Evolutionary conservation across 2,797 vertebrate genomes (phyloP).

Genomic region (Phrynocephalus forsythii): DNA sequence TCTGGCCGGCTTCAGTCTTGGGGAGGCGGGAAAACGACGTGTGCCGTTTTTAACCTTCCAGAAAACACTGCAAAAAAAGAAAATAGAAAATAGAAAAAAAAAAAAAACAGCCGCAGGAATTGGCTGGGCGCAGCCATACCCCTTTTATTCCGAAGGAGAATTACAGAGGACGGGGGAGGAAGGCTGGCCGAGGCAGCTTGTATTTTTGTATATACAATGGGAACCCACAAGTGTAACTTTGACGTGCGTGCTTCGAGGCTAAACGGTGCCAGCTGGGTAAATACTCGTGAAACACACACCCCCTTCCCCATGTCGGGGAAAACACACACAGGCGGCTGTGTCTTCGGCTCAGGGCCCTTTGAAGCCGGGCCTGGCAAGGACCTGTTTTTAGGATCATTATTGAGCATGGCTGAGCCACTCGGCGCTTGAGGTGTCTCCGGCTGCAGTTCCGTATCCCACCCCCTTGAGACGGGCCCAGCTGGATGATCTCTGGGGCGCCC

Average conservation of each 20-base stretch:
- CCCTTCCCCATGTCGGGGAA: conserved; percentile 64
- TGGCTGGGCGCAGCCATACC: conserved; percentile 81
- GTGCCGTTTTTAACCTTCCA: conserved; percentile 78
- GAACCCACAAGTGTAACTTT: conserved; percentile 77
- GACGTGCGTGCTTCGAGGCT: conserved; percentile 61
- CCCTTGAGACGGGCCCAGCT: too few species aligned
- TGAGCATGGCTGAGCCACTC: too few species aligned
- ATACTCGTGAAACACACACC: conserved; percentile 79
- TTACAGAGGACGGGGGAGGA: conserved; percentile 78
- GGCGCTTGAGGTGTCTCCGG: too few species aligned
- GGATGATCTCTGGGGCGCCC: too few species aligned
- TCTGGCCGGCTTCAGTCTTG: too few species aligned
- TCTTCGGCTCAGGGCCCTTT: too few species aligned
- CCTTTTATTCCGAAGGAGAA: conserved; percentile 87
- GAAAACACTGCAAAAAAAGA: conserved; percentile 66
- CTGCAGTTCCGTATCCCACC: too few species aligned
- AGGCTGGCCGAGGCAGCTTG: conserved; percentile 71
- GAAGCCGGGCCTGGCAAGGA: too few species aligned
- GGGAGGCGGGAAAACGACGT: too few species aligned
- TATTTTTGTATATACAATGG: conserved; percentile 78
- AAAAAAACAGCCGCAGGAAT: conserved; percentile 78
- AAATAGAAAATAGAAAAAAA: too few species aligned
- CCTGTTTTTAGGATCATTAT: too few species aligned
- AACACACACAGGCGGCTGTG: too few species aligned
- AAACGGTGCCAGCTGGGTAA: conserved; percentile 87